These are phyloP conservation scores for Hofmannophila pseudospretella DNA, from an alignment of 2,888 invertebrate genomes.

Conservation along the genomic window DNA sequence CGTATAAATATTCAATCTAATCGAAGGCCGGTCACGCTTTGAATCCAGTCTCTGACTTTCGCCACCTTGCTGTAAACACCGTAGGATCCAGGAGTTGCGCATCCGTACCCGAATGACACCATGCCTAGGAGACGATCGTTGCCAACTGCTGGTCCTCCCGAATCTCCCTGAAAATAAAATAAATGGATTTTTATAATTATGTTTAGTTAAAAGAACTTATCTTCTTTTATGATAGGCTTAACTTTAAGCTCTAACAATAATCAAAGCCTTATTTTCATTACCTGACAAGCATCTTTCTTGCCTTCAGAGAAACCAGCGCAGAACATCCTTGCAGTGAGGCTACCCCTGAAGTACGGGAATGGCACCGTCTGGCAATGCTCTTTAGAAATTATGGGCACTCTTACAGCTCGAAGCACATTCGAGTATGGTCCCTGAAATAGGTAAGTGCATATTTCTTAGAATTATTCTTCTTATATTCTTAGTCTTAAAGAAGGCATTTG, in stretches of 20 bases:
- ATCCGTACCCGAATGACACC: slow-evolving; percentile 71
- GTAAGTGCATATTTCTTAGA: not conserved
- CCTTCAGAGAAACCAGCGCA: slow-evolving; percentile 65
- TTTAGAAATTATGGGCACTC: slow-evolving; percentile 62
- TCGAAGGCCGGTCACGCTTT: slow-evolving; percentile 44
- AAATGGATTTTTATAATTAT: too few species aligned
- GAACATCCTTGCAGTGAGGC: slow-evolving; percentile 62
- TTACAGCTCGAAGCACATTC: slow-evolving; percentile 49
- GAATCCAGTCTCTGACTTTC: slow-evolving; percentile 60
- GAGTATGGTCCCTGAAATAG: slow-evolving; percentile 60
- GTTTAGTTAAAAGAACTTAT: too few species aligned
- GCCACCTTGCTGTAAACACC: slow-evolving; percentile 68
- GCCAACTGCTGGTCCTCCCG: slow-evolving; percentile 63
- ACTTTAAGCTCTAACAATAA: too few species aligned
- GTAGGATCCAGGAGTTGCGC: slow-evolving; percentile 62
- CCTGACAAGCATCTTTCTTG: slow-evolving; percentile 67
- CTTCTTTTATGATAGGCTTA: too few species aligned
- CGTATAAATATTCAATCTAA: slow-evolving; percentile 29
- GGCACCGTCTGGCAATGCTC: slow-evolving; percentile 58
- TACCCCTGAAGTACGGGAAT: slow-evolving; percentile 60
- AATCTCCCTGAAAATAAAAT: slow-evolving; percentile 62
- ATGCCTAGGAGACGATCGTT: slow-evolving; percentile 58
- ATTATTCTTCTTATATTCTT: too few species aligned
- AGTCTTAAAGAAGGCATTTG: not conserved
- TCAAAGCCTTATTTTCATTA: too few species aligned